Base-by-base conservation (phyloP, 2,797 vertebrate species). In the Schizothorax lantsangensis region DNA sequence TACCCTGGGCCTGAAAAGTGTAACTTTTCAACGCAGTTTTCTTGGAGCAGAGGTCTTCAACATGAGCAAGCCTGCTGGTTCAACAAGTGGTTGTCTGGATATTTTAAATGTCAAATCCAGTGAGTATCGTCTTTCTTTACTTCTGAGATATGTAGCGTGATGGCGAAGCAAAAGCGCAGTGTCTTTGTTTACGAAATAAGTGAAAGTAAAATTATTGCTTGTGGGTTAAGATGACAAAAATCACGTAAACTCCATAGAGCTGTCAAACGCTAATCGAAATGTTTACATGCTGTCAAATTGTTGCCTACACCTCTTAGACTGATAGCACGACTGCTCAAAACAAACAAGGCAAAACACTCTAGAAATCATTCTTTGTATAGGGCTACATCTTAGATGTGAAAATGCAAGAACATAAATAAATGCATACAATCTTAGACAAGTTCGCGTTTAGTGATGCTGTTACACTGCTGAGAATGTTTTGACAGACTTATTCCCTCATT, bases 21-120 rank as follows among this genome's bases (percentile, higher is more conserved):
- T 14, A 69, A 69, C 30, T 11, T 90, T 84, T 90, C 91, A 85
- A 84, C 91, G 87, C 85, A 89, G 88, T 54, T 89, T 68, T 78
- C 73, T 47, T 86, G 64, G 84, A 91, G 87, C 69, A 88, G 88
- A 90, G 92, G 89, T 62, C 74, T 94, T 93, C 94, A 97, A 88
- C 92, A 99, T 99, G 98, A 99, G 97, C 96, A 99, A 99, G 94
- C 96, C 98, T 62, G 96, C 97, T 14, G 97, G 97, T 94, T 98
- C 98, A 98, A 99, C 98, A 99, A 98, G 98, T 99, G 98, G 97
- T 95, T 96, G 95, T 95, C 93, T 96, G 94, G 95, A 96, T 95
- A 96, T 96, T 93, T 94, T 96, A 89, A 96, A 94, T 81, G 95
- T 96, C 91, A 96, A 96, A 94, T 96, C 96, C 91, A 96, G 96